Evolutionary conservation across 2,797 vertebrate genomes (phyloP), one percentile per base, ranked within the genome.

Genomic region (Coccyzus lansbergi): DNA sequence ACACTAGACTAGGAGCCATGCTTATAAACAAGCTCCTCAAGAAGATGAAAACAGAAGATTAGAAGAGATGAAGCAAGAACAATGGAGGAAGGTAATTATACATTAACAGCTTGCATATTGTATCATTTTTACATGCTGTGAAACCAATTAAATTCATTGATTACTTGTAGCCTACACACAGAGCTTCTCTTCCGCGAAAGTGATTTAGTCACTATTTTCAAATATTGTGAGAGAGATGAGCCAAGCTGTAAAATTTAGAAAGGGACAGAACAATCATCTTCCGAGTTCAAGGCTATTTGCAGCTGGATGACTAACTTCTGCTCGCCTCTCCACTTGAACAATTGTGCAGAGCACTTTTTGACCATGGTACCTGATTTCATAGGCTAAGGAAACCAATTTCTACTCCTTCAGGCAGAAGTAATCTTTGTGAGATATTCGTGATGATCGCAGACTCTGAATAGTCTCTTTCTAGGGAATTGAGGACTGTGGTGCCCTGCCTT

Each of bases 31-130:
- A 92, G 90, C 87, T 87, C 95, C 93, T 92, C 92, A 12, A 88
- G 92, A 96, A n/a, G 92, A 97, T 76, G 97, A 98, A 95, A 96
- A 94, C 46, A 51, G 51, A 69, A 96, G 55, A 79, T 88, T 97
- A 65, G 96, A 97, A 72, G 86, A 97, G 89, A 98, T 96, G 95
- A 98, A 97, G 92, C 96, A 97, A 38, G 95, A 97, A 65, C 98
- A 98, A 83, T 67, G 25, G 55, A 97, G 31, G 64, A 98, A 98
- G 98, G 98, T 98, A 97, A 96, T 94, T 88, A 82, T 92, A 94
- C 76, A 56, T 90, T 68, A 95, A 69, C 29, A 81, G 40, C 69
- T 91, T 89, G 67, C 85, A 90, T 91, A 92, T 86, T 88, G 91
- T 84, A 72, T 71, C 60, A 84, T 90, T 93, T 95, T 77, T 94